These are phyloP conservation scores for Cephalopachus bancanus DNA, from an alignment of 2,797 vertebrate genomes.

Conservation along the genomic window DNA sequence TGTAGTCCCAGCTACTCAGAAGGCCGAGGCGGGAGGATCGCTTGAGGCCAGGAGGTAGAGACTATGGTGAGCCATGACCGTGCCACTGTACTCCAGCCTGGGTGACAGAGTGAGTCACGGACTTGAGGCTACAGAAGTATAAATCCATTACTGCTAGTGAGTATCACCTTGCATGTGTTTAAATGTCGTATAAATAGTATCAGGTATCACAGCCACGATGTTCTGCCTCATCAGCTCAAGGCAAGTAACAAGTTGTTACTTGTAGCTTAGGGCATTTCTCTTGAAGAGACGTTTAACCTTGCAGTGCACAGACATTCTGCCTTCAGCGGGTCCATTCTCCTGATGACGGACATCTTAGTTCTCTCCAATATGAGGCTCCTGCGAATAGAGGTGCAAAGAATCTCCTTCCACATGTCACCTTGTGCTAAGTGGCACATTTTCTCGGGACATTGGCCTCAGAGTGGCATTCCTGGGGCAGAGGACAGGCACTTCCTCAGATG, in stretches of 20 bases:
- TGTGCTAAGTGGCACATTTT: background rate
- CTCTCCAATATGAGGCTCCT: fast-evolving
- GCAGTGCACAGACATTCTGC: background rate
- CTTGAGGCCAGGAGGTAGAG: too few relatives aligned
- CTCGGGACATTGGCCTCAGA: background rate
- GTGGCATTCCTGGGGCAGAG: background rate
- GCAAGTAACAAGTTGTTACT: background rate
- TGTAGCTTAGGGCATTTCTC: background rate
- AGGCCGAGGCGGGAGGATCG: too few relatives aligned
- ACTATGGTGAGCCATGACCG: too few relatives aligned
- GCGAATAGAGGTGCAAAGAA: background rate
- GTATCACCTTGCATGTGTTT: constrained; percentile 8
- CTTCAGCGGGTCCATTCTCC: fast-evolving
- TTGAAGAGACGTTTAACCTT: background rate
- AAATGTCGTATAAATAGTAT: background rate
- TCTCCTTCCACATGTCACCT: background rate
- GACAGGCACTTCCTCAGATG: background rate
- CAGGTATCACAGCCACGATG: too few relatives aligned
- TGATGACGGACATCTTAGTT: fast-evolving
- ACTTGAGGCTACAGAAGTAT: background rate
- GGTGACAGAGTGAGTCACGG: too few relatives aligned
- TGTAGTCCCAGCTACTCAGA: too few relatives aligned
- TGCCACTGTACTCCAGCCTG: too few relatives aligned
- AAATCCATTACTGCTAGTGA: background rate
- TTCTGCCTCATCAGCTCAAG: background rate